Base-by-base conservation (phyloP, 2,888 invertebrate species). In the Lypha dubia region DNA sequence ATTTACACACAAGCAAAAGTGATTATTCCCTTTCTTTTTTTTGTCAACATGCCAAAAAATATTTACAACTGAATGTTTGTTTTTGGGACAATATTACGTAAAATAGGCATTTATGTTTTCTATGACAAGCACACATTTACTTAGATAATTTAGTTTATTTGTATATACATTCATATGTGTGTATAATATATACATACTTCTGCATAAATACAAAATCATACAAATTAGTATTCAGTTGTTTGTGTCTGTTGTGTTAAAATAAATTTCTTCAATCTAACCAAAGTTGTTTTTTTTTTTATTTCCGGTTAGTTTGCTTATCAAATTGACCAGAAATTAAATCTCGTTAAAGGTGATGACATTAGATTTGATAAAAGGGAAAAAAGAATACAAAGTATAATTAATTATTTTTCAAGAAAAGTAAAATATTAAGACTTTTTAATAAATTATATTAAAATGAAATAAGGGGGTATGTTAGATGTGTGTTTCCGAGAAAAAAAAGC, bases 241-340 rank as follows among this genome's bases (percentile, higher is more conserved):
- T 22, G 28, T 56, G 46, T 53, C 15, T 65, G 38, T 49, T 75
- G 44, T 65, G 46, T 67, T 58, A 49, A 65, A 44, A 28, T n/a
- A 68, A 53, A 46, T 15, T 75, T 24, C 58, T 4, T 53, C 68
- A 46, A n/a, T 56, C 68, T 17, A 81, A 75, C 35, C 17, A 44
- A 70, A 28, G 15, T 32, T 70, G 38, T 56, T 44, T 44, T 63
- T 60, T n/a, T 70, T 70, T 63, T 68, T 62, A 75, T 75, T 75
- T 81, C 75, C 75, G 44, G 51, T 53, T 58, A 49, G 38, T 51
- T 56, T 22, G 41, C 3, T 51, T 49, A 53, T 49, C 51, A 70
- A 53, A 70, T 51, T 71, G 65, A 44, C 63, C 74, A 44, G 28
- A 51, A 32, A 70, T 51, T 51, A 51, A 68, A 70, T 17, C 17